Base-by-base conservation (phyloP, 2,113 vertebrate genomes). In the Theropithecus gelada region DNA sequence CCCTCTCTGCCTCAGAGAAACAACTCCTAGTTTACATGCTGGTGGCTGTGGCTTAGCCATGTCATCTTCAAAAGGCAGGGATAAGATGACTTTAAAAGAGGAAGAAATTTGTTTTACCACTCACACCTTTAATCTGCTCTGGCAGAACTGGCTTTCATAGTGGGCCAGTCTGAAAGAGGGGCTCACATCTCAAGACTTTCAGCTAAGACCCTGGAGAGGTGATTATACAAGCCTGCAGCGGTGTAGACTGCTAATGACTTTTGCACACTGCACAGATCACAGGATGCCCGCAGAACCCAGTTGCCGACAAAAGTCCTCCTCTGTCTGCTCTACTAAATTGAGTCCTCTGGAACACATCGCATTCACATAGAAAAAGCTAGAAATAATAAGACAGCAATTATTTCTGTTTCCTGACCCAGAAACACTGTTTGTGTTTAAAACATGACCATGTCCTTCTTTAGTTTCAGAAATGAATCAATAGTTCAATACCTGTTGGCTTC, bases 41-140 rank as follows among this genome's bases (percentile, higher is more conserved):
- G 50, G 50, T 72, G 61, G 73, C 59, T 32, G 61, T 35, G 7
- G 96, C 83, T 97, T 85, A 90, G 88, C 80, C 25, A 12, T 78
- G 68, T 84, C 96, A 18, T 84, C 93, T 88, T 96, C 57, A 52
- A 73, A 96, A 85, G 72, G 57, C 89, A 45, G 72, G 57, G 75
- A 50, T 76, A 50, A 88, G 50, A 11, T 59, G 81, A 66, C 64
- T 94, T 66, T 91, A 76, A 81, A 30, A 76, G 86, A 55, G 27
- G 76, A 50, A 96, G 89, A 81, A 38, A 80, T 95, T 85, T 88
- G 70, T 87, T 84, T 50, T 85, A 43, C 25, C 10, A 70, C 72
- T 85, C 92, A 70, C 1, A 32, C 90, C 94, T 96, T 68, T 93
- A 81, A 95, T 96, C 83, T 0, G 7, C 68, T 81, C 45, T 23